These are phyloP conservation scores for Parambassis ranga DNA, from an alignment of 2,797 vertebrate species.

Conservation along the genomic window DNA sequence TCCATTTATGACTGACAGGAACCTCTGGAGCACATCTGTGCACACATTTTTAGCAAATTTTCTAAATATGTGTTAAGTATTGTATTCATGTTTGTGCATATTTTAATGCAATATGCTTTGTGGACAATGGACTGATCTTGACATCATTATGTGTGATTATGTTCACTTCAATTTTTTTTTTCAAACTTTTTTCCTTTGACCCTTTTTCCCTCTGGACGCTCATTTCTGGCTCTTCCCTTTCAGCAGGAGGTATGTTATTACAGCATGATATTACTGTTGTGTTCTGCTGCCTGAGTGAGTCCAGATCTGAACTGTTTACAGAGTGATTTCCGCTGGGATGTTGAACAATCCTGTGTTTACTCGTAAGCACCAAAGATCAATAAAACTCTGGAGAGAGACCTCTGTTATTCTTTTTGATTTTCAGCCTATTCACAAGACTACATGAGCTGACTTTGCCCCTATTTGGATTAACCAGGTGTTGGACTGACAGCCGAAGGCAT, in stretches of 20 bases:
- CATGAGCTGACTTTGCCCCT: too few relatives aligned
- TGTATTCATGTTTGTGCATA: neutral
- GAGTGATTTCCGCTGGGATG: neutral
- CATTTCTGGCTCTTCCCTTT: neutral
- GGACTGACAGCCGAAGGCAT: too few relatives aligned
- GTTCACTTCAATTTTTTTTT: neutral
- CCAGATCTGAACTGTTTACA: neutral
- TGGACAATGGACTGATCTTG: neutral
- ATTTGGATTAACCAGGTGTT: too few relatives aligned
- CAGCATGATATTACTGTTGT: neutral
- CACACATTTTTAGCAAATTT: neutral
- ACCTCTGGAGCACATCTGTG: neutral
- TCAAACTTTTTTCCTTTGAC: neutral
- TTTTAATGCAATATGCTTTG: neutral
- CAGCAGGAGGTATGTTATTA: neutral
- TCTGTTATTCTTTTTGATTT: too few relatives aligned
- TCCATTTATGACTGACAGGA: neutral
- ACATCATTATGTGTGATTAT: neutral
- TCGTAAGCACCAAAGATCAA: neutral
- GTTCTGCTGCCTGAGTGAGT: neutral
- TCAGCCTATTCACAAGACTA: too few relatives aligned
- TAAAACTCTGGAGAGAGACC: neutral
- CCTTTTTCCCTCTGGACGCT: neutral
- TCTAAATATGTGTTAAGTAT: neutral
- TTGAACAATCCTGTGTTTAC: neutral